Evolutionary conservation across 1,140 invertebrate species (phyloP), one percentile per base, ranked within the genome.

Genomic region (Ylistrum balloti): DNA sequence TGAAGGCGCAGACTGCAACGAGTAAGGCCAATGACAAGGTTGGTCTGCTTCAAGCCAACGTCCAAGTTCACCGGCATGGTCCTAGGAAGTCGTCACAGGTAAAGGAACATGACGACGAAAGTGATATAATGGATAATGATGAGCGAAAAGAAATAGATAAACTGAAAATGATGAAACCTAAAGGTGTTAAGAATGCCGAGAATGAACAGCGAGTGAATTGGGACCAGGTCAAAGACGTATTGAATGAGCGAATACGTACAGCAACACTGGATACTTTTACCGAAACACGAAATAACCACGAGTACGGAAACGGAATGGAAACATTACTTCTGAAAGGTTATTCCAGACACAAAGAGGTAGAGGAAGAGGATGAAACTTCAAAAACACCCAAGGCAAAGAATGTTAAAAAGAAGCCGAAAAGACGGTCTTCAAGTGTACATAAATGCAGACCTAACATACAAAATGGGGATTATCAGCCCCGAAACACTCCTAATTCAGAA

Each of bases 261-360:
- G 56, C 56, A n/a, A 74, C 22, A 9, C 28, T 74, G 11, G 56
- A 74, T 28, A n/a, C 22, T 74, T 28, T n/a, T 28, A 74, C n/a
- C 56, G 56, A 74, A 9, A 22, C 20, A 5, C 22, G n/a, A 74
- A 74, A 74, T n/a, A 74, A 28, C n/a, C 22, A 91, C 32, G 89
- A 89, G 34, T 89, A 90, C 33, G 28, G 45, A 28, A 92, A 87
- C 45, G 88, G 89, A n/a, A 86, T 89, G 22, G 74, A 87, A 48
- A 74, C 89, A 28, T 88, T 92, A n/a, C 89, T 33, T 10, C 20
- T 86, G 33, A 33, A 88, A 74, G 33, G 74, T 85, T 33, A 85
- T 34, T 33, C 28, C 3, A 11, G 34, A 41, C 34, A 33, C 28
- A 92, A 33, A 86, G 32, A 88, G 22, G 90, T 38, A 41, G 87